Base-by-base conservation (phyloP, 2,888 invertebrate genomes). In the Patella caerulea region DNA sequence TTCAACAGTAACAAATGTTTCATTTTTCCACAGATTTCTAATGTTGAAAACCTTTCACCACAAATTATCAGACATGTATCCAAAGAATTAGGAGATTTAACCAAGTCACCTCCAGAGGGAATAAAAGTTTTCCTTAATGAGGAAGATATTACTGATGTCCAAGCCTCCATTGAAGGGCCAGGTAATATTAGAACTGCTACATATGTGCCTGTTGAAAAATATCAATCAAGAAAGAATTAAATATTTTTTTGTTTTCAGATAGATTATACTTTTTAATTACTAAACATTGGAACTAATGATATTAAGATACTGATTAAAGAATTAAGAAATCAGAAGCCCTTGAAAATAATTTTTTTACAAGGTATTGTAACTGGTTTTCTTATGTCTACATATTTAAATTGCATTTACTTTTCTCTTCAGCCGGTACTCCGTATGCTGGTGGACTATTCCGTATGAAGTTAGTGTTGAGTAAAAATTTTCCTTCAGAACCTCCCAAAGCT, bases 71-170 rank as follows among this genome's bases (percentile, higher is more conserved):
- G 96, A 83, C 95, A 96, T 88, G 96, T 98, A 84, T 94, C 95
- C 85, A 96, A 95, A 90, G 98, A 98, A 93, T 94, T 98, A 93
- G 95, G 95, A 88, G 95, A 95, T 85, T 93, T 98, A 89, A 94
- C 95, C 79, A 94, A 94, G 83, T 94, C 94, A 87, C 96, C 98
- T 83, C 96, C 97, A 77, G 97, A 98, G 93, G 98, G 98, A 84
- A 95, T 98, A 84, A 95, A 96, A 93, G 94, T 98, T 86, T 94
- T 95, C 91, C 94, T 97, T 83, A 97, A 97, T 89, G 98, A 98
- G 85, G 95, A 96, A 90, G 97, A 98, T 92, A 95, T 98, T 80
- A 97, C 97, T 71, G 97, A 98, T 92, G 96, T 98, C 88, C 96
- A 97, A 90, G 98, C 98, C 24, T 94, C 95, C 83, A 96, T 98